These are phyloP conservation scores for Mallateleia sp. DNA, from an alignment of 2,888 invertebrate species.

Conservation along the genomic window DNA sequence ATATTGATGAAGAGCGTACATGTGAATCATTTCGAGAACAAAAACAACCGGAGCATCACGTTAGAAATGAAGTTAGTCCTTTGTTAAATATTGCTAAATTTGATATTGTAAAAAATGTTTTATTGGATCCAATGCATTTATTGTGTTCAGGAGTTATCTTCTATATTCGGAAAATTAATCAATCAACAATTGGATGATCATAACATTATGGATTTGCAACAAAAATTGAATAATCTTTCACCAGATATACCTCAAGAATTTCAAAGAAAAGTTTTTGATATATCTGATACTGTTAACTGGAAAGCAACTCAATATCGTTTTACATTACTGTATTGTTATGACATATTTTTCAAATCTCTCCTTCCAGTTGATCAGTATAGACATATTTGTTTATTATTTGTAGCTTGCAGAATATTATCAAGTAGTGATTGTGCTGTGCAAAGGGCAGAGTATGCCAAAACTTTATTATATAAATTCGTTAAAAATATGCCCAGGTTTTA, in stretches of 20 bases:
- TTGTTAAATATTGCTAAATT: neutral
- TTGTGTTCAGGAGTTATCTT: neutral
- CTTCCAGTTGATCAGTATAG: conserved; percentile 10
- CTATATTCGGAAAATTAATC: neutral
- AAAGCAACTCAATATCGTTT: conserved; percentile 15
- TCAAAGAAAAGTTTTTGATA: conserved; percentile 6
- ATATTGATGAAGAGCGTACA: neutral
- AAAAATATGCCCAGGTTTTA: conserved; percentile 8
- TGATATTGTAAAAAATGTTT: neutral
- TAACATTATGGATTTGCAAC: neutral
- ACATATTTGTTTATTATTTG: conserved; percentile 12
- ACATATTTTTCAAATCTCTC: conserved; percentile 13
- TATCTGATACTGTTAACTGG: neutral
- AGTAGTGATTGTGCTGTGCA: neutral
- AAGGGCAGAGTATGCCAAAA: conserved; percentile 6
- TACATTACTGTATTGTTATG: conserved; percentile 5
- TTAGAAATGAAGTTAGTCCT: neutral
- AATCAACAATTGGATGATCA: neutral
- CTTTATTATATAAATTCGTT: conserved; percentile 13
- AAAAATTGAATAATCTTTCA: neutral
- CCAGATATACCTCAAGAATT: neutral
- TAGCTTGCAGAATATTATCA: conserved; percentile 22
- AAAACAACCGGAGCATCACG: neutral
- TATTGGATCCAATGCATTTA: conserved; percentile 7
- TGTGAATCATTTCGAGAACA: neutral